Base-by-base conservation (phyloP, 2,888 invertebrate genomes). In the Dioctria rufipes region DNA sequence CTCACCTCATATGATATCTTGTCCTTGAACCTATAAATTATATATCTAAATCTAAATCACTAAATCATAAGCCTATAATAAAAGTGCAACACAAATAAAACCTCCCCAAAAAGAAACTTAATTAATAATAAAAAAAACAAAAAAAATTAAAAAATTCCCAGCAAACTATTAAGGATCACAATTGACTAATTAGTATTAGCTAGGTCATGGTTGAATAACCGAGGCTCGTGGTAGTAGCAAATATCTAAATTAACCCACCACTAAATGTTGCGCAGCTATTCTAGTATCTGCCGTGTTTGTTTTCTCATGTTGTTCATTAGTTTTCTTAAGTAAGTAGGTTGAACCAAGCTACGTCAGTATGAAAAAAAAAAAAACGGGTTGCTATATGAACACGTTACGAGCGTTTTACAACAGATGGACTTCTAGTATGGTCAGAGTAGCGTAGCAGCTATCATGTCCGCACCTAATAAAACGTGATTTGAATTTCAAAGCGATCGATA, bases 401-500 rank as follows among this genome's bases (percentile, higher is more conserved):
- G 25, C 61, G 37, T 43, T n/a, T 9, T 13, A 71, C 37, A 71
- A 37, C 49, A 51, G 71, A 71, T 71, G 51, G 54, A 39, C 71
- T 25, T 25, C 25, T 54, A 54, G 54, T 71, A 40, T 54, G 40
- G 71, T 54, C 71, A 40, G 51, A 51, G 40, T 51, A 71, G 71
- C 71, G 71, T 40, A 71, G 39, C 25, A 9, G 54, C 1, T 71
- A 39, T 39, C 71, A 71, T 71, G 71, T 71, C 71, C 54, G 71
- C 40, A 54, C 49, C 39, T 25, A 51, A 11, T 71, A 71, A 71
- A 71, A 71, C 71, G 71, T 71, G 71, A 71, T 71, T 71, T 71
- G 54, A 49, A 39, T 71, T 54, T 51, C 39, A 71, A 71, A 71
- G 51, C 54, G 25, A 51, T 71, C 71, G 13, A 54, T 51, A 5